Percentiles rank a stretch among this genome's conserved stretches.
phyloP scores from a whole-genome alignment of 2,888 invertebrate species.

The Pristionchus entomophagus region DNA sequence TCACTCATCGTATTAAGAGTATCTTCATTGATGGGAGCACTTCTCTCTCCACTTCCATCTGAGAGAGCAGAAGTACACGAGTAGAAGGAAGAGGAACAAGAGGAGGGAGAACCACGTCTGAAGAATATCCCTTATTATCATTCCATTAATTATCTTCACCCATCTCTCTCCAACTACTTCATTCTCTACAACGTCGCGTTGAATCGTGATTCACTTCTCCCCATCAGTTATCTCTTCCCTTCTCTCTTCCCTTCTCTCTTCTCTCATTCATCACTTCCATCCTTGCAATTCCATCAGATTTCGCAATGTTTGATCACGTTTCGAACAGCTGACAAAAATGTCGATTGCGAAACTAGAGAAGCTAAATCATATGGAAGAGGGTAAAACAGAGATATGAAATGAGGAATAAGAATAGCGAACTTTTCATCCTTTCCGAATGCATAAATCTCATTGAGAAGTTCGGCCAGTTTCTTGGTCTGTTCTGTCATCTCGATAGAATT shows the following conservation, averaged over 20 bases:
- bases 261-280: constrained; percentile 1
- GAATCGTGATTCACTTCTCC: neutral
- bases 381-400: neutral
- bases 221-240: neutral
- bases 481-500: neutral
- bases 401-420: neutral
- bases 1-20: constrained; percentile 4
- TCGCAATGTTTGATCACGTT: neutral
- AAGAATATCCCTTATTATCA: neutral
- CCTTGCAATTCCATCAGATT: neutral
- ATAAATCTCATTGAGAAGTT: constrained; percentile 34
- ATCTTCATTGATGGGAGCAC: neutral
- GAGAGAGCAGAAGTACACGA: constrained; percentile 10
- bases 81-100: constrained; percentile 16
- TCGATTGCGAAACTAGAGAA: constrained; percentile 8
- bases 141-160: neutral
- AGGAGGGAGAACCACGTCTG: constrained; percentile 16
- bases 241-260: neutral
- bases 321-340: neutral
- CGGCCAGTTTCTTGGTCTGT: constrained; percentile 16
- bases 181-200: neutral
- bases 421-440: constrained; percentile 42
- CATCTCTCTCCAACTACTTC: neutral
- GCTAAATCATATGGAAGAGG: no score
- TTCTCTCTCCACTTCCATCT: constrained; percentile 40